phyloP scores from a whole-genome alignment of 2,888 invertebrate species.

The Sarcophaga variegata region DNA sequence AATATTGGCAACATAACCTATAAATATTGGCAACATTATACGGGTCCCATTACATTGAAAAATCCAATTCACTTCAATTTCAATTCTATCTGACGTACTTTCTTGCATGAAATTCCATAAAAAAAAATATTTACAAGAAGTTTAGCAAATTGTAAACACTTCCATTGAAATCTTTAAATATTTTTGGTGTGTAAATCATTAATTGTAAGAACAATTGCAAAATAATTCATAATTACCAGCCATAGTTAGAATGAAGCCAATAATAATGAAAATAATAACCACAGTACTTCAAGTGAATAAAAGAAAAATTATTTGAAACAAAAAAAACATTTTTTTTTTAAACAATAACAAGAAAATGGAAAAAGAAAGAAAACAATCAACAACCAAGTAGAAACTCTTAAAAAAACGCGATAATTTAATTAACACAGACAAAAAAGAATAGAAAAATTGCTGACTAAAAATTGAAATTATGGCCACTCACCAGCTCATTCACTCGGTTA shows the following conservation, averaged over 20 bases:
- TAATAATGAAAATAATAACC: not conserved
- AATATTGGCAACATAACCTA: too few relatives aligned
- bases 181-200: not conserved
- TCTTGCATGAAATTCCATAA: too few relatives aligned
- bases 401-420: conserved; percentile 66
- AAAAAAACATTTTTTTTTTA: not conserved
- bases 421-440: conserved; percentile 45
- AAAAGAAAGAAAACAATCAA: not conserved
- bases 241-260: not conserved
- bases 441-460: not conserved
- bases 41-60: too few relatives aligned
- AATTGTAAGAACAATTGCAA: not conserved
- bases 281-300: not conserved
- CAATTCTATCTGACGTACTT: too few relatives aligned
- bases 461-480: not conserved
- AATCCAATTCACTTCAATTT: too few relatives aligned
- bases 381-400: conserved; percentile 46
- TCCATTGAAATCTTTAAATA: not conserved
- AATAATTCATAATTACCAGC: not conserved
- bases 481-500: not conserved
- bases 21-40: too few relatives aligned
- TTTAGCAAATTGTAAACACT: too few relatives aligned
- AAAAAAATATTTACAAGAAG: too few relatives aligned
- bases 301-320: not conserved
- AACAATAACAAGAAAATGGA: not conserved